Percentiles rank a stretch among this genome's conserved stretches.
Evolutionary conservation across 2,888 invertebrate species (phyloP).

Genomic region (Penaeus monodon): DNA sequence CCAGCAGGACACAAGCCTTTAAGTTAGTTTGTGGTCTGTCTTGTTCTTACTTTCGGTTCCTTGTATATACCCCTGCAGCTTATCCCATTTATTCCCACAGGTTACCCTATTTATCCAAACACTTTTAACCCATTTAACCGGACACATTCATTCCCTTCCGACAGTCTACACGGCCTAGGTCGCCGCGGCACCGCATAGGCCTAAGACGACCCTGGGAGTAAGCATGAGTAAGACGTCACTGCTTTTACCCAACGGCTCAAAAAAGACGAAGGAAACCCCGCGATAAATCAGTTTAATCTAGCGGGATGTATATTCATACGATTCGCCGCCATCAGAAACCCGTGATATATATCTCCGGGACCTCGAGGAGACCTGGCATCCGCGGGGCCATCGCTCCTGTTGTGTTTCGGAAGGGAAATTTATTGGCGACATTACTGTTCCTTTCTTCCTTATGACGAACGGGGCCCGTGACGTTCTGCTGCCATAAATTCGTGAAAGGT

Average conservation of each 20-base stretch:
- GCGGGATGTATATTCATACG: slow-evolving; percentile 27
- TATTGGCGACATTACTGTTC: slow-evolving; percentile 58
- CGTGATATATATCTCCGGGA: slow-evolving; percentile 5
- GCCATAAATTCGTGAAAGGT: slow-evolving; percentile 56
- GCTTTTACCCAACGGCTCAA: slow-evolving; percentile 9
- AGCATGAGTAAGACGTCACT: slow-evolving; percentile 45
- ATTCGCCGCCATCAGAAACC: not conserved
- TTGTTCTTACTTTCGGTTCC: slow-evolving; percentile 8
- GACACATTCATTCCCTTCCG: slow-evolving; percentile 43
- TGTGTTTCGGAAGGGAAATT: slow-evolving; percentile 58
- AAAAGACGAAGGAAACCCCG: not conserved
- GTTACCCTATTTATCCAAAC: slow-evolving; percentile 37
- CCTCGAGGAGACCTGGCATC: slow-evolving; percentile 4
- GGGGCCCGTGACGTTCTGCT: slow-evolving; percentile 55
- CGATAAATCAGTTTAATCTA: slow-evolving; percentile 37
- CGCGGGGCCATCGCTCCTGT: slow-evolving; percentile 31
- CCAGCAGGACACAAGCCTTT: slow-evolving; percentile 1
- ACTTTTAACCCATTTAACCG: slow-evolving; percentile 39
- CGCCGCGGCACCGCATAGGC: slow-evolving; percentile 19
- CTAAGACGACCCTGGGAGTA: slow-evolving; percentile 35
- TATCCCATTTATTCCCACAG: slow-evolving; percentile 37
- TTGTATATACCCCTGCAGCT: slow-evolving; percentile 9
- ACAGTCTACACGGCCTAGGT: slow-evolving; percentile 24
- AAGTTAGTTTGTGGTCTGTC: not conserved
- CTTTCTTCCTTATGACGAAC: slow-evolving; percentile 61